phyloP scores from a whole-genome alignment of 2,113 vertebrate species.

The Apistogramma diplotaenia region DNA sequence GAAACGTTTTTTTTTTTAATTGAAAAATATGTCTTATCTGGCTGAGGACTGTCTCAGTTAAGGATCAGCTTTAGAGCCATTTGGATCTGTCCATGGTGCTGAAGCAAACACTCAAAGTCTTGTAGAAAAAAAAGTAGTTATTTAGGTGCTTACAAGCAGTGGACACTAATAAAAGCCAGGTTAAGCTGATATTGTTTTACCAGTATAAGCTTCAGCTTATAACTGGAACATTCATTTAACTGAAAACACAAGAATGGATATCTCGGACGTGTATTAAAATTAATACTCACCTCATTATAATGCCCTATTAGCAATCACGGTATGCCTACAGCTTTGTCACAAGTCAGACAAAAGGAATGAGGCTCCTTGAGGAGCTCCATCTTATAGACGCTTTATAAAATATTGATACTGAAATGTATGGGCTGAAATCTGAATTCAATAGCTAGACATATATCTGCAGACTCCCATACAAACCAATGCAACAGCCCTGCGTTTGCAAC shows the following conservation, averaged over 20 bases:
- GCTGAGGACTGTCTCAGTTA: not conserved
- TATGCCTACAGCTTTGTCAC: not conserved
- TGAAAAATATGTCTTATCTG: not conserved
- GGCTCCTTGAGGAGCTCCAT: not conserved
- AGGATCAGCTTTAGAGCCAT: not conserved
- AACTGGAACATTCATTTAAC: slow-evolving; percentile 14
- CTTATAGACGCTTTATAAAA: not conserved
- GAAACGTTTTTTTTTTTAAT: not conserved
- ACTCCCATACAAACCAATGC: not conserved
- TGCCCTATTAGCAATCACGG: not conserved
- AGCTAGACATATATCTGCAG: not conserved
- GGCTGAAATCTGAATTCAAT: not conserved
- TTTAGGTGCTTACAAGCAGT: slow-evolving; percentile 1
- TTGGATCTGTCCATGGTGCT: slow-evolving; percentile 67
- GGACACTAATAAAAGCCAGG: slow-evolving; percentile 22
- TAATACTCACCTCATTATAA: not conserved
- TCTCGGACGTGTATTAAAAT: not conserved
- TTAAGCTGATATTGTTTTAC: slow-evolving; percentile 14
- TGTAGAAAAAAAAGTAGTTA: not conserved
- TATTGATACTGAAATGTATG: not conserved
- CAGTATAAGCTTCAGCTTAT: not conserved
- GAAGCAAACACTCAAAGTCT: slow-evolving; percentile 23
- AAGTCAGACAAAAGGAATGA: not conserved
- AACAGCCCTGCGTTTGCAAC: not conserved
- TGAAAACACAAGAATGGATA: not conserved